phyloP scores from a whole-genome alignment of 2,797 vertebrate species.

The Enteromius thamalakanensis region DNA sequence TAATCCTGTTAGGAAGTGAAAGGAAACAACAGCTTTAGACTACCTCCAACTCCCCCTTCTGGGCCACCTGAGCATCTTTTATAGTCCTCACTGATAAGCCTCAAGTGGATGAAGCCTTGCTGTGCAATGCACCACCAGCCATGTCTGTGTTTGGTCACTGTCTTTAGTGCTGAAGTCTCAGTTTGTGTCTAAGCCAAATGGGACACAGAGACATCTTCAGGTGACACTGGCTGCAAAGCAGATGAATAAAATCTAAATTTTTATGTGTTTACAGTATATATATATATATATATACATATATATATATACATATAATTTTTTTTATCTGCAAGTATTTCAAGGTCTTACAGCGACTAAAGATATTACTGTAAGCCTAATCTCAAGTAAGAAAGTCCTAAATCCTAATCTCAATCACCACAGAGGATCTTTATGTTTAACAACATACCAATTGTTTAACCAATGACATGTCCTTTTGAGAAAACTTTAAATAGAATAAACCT shows the following conservation, averaged over 20 bases:
- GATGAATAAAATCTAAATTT: not conserved
- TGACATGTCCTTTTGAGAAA: no score
- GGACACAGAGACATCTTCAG: not conserved
- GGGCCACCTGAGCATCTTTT: conserved; percentile 36
- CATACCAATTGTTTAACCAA: no score
- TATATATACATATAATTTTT: no score
- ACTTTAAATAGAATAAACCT: no score
- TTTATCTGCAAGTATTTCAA: not conserved
- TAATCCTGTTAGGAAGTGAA: conserved; percentile 35
- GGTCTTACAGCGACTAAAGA: conserved; percentile 11
- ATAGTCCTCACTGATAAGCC: conserved; percentile 24
- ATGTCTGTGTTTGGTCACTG: conserved; percentile 2
- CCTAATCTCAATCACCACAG: not conserved
- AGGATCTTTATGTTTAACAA: not conserved
- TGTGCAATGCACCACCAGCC: conserved; percentile 26
- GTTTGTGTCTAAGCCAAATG: not conserved
- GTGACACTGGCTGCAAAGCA: not conserved
- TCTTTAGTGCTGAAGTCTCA: conserved; percentile 21
- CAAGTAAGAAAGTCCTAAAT: conserved; percentile 15
- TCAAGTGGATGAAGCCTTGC: conserved; percentile 24
- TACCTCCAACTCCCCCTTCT: conserved; percentile 31
- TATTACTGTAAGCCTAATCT: conserved; percentile 22
- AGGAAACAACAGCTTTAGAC: conserved; percentile 8
- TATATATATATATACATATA: no score
- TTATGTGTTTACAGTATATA: not conserved